Evolutionary conservation across 2,113 vertebrate species (phyloP).

Genomic region (Pachycephala philippinensis): DNA sequence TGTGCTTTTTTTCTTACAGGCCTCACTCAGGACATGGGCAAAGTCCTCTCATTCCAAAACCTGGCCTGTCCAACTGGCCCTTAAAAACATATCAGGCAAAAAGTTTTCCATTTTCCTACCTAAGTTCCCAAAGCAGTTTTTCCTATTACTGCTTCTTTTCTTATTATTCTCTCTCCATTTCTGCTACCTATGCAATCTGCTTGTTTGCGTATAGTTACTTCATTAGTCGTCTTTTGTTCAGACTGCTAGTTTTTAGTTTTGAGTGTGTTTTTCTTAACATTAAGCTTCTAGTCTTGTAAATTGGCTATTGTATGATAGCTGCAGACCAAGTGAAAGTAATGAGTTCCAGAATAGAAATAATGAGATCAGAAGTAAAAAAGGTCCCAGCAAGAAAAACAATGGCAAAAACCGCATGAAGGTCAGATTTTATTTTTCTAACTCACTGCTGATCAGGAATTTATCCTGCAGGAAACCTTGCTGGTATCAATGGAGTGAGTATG

Average conservation of each 20-base stretch:
- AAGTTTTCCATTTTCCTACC: neutral
- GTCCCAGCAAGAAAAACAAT: neutral
- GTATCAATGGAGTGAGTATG: neutral
- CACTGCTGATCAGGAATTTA: neutral
- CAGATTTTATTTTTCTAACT: neutral
- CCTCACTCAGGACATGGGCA: neutral
- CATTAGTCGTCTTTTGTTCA: neutral
- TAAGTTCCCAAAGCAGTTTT: neutral
- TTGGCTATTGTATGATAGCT: neutral
- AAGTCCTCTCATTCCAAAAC: neutral
- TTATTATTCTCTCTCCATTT: neutral
- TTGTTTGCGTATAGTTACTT: neutral
- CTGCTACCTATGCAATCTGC: neutral
- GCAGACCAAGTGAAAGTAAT: neutral
- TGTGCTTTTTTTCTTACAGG: neutral
- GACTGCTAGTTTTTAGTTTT: neutral
- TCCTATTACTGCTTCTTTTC: neutral
- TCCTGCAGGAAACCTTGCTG: neutral
- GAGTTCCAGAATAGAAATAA: neutral
- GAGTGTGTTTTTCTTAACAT: neutral
- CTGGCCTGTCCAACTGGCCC: neutral
- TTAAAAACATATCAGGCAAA: neutral
- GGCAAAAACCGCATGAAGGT: fast-evolving
- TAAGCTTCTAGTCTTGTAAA: neutral
- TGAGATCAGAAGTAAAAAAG: neutral